phyloP scores from a whole-genome alignment of 2,888 invertebrate species.

The Cremastinae sp. region DNA sequence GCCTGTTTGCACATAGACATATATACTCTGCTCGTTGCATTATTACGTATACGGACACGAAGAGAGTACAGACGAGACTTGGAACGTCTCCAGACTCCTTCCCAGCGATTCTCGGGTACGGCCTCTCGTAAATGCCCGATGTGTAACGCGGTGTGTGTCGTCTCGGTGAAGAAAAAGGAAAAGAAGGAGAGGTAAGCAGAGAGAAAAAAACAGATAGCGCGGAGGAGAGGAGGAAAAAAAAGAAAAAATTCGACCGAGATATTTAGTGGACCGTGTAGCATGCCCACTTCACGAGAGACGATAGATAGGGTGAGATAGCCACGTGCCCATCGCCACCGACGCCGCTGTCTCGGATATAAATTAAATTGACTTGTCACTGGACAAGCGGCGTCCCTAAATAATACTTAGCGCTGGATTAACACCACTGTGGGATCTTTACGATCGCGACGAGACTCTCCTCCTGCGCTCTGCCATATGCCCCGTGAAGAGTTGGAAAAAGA shows the following conservation, averaged over 20 bases:
- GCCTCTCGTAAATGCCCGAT: slow-evolving; percentile 69
- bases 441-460: slow-evolving; percentile 52
- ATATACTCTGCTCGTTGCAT: slow-evolving; percentile 16
- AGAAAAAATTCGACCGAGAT: slow-evolving; percentile 59
- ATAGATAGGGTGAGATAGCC: slow-evolving; percentile 39
- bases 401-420: slow-evolving; percentile 73
- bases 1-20: background rate
- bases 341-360: slow-evolving; percentile 68
- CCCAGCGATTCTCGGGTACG: slow-evolving; percentile 58
- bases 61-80: slow-evolving; percentile 61
- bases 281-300: slow-evolving; percentile 66
- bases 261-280: slow-evolving; percentile 66
- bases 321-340: slow-evolving; percentile 54
- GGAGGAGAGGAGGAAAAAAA: background rate
- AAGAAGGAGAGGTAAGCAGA: no score
- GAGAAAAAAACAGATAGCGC: background rate
- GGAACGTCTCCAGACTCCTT: slow-evolving; percentile 70
- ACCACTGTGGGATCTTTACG: slow-evolving; percentile 63
- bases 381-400: slow-evolving; percentile 70
- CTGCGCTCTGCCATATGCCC: slow-evolving; percentile 56
- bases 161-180: background rate
- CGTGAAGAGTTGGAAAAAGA: slow-evolving; percentile 21
- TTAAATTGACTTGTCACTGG: slow-evolving; percentile 73
- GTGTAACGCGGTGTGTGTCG: slow-evolving; percentile 32
- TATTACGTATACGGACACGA: slow-evolving; percentile 26